Evolutionary conservation across 2,113 vertebrate genomes (phyloP).

Genomic region (Tachysurus vachellii): DNA sequence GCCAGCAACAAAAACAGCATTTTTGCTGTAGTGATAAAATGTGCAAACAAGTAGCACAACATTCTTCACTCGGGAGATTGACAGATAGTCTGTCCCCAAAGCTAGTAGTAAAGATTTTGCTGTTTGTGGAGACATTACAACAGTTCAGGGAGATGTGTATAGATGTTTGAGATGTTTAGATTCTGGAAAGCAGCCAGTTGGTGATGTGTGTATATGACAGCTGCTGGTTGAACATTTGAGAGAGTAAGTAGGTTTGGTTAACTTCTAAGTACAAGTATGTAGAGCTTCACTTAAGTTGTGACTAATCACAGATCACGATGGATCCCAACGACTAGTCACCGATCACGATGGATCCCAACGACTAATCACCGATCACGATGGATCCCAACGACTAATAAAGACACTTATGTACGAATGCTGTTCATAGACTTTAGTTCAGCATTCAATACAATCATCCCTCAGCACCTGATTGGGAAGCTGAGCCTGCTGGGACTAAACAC

Average conservation of each 20-base stretch:
- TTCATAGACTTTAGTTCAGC: no score
- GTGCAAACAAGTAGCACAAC: background rate
- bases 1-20: background rate
- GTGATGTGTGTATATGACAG: background rate
- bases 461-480: no score
- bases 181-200: background rate
- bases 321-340: background rate
- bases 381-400: background rate
- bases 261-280: background rate
- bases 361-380: background rate
- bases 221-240: background rate
- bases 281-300: background rate
- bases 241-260: background rate
- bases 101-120: background rate
- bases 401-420: no score
- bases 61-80: background rate
- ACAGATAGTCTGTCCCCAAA: background rate
- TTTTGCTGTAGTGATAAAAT: background rate
- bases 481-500: no score
- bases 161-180: background rate
- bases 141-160: background rate
- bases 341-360: background rate
- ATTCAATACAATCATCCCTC: no score
- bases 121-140: background rate
- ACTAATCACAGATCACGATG: background rate